Base-by-base conservation (phyloP, 2,113 vertebrate genomes). In the Phainopepla nitens region DNA sequence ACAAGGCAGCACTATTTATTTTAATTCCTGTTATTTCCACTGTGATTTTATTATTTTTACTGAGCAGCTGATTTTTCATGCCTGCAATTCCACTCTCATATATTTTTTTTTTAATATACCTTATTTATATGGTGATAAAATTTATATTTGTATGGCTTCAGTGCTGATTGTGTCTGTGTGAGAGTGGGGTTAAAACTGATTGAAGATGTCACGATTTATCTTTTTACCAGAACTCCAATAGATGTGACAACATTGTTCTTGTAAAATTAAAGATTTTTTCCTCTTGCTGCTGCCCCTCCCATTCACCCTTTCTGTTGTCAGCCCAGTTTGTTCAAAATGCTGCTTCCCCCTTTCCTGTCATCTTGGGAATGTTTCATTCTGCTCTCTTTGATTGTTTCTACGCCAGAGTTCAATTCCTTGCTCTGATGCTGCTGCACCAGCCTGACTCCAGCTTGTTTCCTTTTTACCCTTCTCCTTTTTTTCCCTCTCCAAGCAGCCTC, bases 1-100 rank as follows among this genome's bases (percentile, higher is more conserved):
- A 64, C 21, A 20, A 72, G 58, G 66, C 79, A 94, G 57, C 71
- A 73, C 17, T 94, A 64, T 93, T 96, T 77, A 82, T 93, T 93
- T 96, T 91, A 83, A 85, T 82, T 84, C 31, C 54, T 39, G 39
- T 15, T 82, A 31, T 75, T 77, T 66, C 39, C 53, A 77, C 39
- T 39, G 75, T 92, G 57, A 42, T 89, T 87, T 66, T 23, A 20
- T 75, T 79, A 19, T 64, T 87, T 84, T 73, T 92, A 57, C 31
- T 64, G 51, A 95, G 75, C 79, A 94, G 50, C 60, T 94, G 82
- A 17, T 80, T 80, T 76, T 69, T 87, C 79, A 62, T 16, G 27
- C 47, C 78, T 87, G n/a, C 11, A 61, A 41, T 65, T 81, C 58
- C 22, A 76, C 41, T 90, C 45, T 49, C 15, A 28, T 72, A 17